Conservation (phyloP, 2,888 invertebrate species). For the Drosophila aldrichi region DNA sequence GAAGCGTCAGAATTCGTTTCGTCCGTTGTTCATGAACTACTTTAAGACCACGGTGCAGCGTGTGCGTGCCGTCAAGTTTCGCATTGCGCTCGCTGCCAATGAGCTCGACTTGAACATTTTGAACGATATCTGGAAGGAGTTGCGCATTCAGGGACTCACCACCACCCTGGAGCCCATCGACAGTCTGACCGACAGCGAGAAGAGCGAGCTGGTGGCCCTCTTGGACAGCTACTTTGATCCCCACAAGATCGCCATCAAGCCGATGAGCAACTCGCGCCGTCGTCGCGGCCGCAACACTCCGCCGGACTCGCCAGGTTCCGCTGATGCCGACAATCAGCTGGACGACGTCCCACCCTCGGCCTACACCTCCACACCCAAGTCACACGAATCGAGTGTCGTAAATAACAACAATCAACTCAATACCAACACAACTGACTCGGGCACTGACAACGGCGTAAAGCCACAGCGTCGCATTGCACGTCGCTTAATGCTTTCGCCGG, state of each 20-base stretch:
- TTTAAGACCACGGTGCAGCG: conserved; percentile 8
- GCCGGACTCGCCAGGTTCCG: too few species aligned
- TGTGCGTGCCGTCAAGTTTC: conserved; percentile 3
- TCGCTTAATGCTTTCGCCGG: too few species aligned
- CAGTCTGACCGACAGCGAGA: neutral
- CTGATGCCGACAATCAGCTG: too few species aligned
- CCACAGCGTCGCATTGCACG: too few species aligned
- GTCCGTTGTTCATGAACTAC: neutral
- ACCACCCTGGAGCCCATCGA: neutral
- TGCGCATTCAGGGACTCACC: neutral
- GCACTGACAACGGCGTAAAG: too few species aligned
- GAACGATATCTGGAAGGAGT: neutral
- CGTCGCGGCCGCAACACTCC: neutral
- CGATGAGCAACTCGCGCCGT: neutral
- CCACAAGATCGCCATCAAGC: conserved; percentile 6
- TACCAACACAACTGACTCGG: too few species aligned
- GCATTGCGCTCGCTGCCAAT: neutral
- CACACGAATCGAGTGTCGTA: too few species aligned
- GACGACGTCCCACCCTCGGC: too few species aligned
- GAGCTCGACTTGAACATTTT: neutral
- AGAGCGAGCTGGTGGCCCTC: neutral
- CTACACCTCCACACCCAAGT: too few species aligned
- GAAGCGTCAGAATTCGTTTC: conserved; percentile 1
- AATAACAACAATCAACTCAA: too few species aligned
- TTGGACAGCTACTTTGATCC: conserved; percentile 2